Base-by-base conservation (phyloP, 2,888 invertebrate species). In the Tineola bisselliella region DNA sequence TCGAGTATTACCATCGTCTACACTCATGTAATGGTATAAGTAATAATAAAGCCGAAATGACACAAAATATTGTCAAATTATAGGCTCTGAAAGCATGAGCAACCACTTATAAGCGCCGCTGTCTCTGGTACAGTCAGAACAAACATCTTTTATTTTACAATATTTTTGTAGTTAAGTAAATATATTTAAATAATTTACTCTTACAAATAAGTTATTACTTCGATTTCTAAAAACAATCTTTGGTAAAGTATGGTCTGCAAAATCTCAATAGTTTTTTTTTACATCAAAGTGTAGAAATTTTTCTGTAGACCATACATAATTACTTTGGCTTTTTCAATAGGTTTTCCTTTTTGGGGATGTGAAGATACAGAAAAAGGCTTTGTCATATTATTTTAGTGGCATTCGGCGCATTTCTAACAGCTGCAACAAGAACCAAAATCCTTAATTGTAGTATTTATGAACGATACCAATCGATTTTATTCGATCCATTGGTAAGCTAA, bases 61-160 rank as follows among this genome's bases (percentile, higher is more conserved):
- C 86, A 87, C 86, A 87, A 86, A 87, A 86, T 86, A 87, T 86
- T 87, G 86, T 86, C 84, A 87, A 87, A 87, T 87, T 87, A 87
- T 87, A 86, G 84, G 79, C 77, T 83, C 79, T 81, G 84, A 81
- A 83, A 79, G 79, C 77, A 81, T 79, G 84, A 82, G 81, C 78
- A 80, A 81, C 86, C 86, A 86, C 86, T 87, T 83, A 86, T 79
- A 74, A 68, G 80, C 77, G 81, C 74, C 66, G 79, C 75, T 65
- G 63, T 38, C 38, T 38, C 63, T 38, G 0, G 81, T 79, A 86
- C 65, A 70, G 84, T 77, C 75, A 65, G 74, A 76, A 77, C 43
- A 63, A 15, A 10, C 44, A 61, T 11, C 2, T 44, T 8, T 44
- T 4, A 25, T 25, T 4, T 4, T 4, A 25, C 6, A 4, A 4